Percentiles rank a stretch among this genome's conserved stretches.
Conservation (phyloP, 2,888 invertebrate genomes). For the Taphrorychus bicolor region DNA sequence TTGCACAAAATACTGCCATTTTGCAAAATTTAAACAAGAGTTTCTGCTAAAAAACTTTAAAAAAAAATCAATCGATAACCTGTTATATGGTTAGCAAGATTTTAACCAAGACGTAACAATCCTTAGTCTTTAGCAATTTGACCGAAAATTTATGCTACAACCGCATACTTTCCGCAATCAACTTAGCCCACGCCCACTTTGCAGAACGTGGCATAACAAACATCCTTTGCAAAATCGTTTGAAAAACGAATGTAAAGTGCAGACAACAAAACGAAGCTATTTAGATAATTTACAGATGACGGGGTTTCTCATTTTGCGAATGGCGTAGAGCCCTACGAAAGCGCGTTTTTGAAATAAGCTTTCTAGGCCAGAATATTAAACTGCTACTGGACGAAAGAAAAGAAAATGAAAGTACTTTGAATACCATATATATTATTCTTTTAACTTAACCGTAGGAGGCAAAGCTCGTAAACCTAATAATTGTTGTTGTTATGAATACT, state of each 20-base stretch:
- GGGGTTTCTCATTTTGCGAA: constrained; percentile 3
- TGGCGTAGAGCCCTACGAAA: not conserved
- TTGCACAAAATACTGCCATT: no score
- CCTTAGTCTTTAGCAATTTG: no score
- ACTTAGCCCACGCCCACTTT: not conserved
- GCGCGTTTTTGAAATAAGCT: not conserved
- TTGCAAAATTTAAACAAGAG: no score
- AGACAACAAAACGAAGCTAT: constrained; percentile 8
- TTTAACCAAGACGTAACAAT: no score
- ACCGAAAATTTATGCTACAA: no score
- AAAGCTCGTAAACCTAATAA: not conserved
- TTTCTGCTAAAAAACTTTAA: no score
- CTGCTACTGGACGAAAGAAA: not conserved
- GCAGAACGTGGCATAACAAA: no score
- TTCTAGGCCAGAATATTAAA: not conserved
- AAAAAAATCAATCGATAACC: no score
- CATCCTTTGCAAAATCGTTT: not conserved
- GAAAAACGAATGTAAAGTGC: not conserved
- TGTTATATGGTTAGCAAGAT: no score
- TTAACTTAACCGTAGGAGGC: not conserved
- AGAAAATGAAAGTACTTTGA: not conserved
- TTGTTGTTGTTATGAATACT: not conserved
- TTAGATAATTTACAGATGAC: constrained; percentile 7
- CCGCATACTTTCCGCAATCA: no score
- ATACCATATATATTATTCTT: no score